These are phyloP conservation scores for Zosterops hypoxanthus DNA, from an alignment of 2,113 vertebrate genomes.

Conservation along the genomic window DNA sequence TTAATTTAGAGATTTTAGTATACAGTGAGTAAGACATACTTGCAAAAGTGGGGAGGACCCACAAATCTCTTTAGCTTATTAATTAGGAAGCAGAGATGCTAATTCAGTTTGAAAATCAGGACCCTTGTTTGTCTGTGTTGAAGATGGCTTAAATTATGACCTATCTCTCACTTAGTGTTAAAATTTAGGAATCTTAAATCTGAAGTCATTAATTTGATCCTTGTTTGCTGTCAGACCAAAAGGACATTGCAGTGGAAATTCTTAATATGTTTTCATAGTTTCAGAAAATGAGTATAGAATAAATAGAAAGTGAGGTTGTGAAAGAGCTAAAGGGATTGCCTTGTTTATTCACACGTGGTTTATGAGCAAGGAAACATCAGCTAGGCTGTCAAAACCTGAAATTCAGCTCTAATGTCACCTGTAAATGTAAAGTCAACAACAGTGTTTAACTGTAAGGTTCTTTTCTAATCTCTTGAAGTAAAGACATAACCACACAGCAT, in stretches of 20 bases:
- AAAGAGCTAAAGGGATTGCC: background rate
- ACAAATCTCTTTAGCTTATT: background rate
- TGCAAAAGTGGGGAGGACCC: background rate
- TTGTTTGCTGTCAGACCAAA: background rate
- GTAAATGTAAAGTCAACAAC: background rate
- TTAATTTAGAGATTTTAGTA: background rate
- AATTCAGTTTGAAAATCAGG: background rate
- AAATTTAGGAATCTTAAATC: background rate
- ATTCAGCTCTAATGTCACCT: background rate
- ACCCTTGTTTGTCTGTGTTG: background rate
- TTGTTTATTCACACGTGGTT: background rate
- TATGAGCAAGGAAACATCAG: background rate
- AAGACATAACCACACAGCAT: background rate
- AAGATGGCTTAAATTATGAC: background rate
- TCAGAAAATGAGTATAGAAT: background rate
- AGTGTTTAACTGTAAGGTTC: background rate
- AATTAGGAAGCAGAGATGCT: background rate
- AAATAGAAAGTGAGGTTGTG: background rate
- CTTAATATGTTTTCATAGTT: background rate
- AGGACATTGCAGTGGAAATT: background rate
- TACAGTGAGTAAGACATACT: background rate
- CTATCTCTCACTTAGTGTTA: background rate
- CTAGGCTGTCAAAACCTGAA: background rate
- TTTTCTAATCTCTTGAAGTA: background rate
- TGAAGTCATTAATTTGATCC: background rate